Conservation (phyloP, 2,888 invertebrate species). For the Clepsis dumicolana region DNA sequence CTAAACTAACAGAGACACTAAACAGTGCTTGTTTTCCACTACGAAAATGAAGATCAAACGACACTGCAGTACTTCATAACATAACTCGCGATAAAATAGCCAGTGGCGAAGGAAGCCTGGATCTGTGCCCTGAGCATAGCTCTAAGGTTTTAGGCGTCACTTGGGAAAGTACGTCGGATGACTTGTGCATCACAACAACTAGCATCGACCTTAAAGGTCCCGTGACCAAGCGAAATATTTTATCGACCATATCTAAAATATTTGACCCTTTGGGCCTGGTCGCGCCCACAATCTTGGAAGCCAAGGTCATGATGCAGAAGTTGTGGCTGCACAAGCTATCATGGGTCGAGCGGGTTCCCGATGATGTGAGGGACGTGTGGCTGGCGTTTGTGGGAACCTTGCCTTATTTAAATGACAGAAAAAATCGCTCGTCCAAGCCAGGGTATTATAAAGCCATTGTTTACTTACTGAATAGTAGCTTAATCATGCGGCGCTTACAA, state of each 20-base stretch:
- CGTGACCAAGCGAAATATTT: constrained; percentile 9
- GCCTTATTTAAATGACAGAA: neutral
- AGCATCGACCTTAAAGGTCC: neutral
- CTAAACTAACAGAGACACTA: constrained; percentile 6
- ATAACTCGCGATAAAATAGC: constrained; percentile 11
- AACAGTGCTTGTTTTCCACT: constrained; percentile 14
- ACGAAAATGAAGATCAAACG: constrained; percentile 17
- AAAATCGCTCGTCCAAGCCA: too few relatives aligned
- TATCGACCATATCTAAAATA: constrained; percentile 6
- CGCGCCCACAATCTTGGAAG: constrained; percentile 2
- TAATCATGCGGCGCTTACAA: too few relatives aligned
- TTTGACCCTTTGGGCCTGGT: neutral
- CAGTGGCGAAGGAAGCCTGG: constrained; percentile 10
- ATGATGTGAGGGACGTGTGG: constrained; percentile 4
- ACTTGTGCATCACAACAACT: constrained; percentile 9
- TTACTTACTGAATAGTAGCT: too few relatives aligned
- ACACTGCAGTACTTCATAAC: constrained; percentile 6
- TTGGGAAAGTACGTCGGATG: constrained; percentile 14
- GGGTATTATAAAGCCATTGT: too few relatives aligned
- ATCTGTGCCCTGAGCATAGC: constrained; percentile 18
- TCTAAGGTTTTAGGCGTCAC: constrained; percentile 23
- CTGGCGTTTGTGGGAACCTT: neutral
- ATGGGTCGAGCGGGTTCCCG: constrained; percentile 1
- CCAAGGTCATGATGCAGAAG: constrained; percentile 10
- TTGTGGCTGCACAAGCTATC: constrained; percentile 9